Conservation (phyloP, 2,113 vertebrate genomes). For the Phaetusa simplex region DNA sequence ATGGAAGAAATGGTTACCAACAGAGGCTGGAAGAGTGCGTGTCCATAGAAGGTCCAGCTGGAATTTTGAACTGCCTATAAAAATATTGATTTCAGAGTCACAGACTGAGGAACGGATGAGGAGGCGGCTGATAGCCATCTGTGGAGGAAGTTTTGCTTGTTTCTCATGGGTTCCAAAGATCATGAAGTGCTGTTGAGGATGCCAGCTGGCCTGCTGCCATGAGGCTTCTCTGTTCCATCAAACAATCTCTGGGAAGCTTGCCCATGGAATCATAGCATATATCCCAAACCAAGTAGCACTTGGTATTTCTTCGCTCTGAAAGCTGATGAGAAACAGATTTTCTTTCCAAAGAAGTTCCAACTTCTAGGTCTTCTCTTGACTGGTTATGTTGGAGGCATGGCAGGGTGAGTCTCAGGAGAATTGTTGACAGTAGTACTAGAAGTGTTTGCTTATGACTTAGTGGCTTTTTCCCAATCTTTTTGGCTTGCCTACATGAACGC, state of each 20-base stretch:
- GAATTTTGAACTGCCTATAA: neutral
- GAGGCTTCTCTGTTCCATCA: neutral
- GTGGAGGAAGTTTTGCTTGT: conserved; percentile 49
- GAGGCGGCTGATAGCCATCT: conserved; percentile 44
- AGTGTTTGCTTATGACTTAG: neutral
- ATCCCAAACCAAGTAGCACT: neutral
- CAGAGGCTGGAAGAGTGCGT: neutral
- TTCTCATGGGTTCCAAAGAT: conserved; percentile 15
- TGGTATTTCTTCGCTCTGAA: neutral
- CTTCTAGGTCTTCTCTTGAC: neutral
- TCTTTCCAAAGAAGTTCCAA: neutral
- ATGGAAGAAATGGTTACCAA: neutral
- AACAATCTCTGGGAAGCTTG: conserved; percentile 14
- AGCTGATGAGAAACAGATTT: neutral
- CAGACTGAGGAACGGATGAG: conserved; percentile 5
- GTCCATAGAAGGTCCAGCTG: neutral
- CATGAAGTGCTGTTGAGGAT: neutral
- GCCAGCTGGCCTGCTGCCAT: conserved; percentile 48
- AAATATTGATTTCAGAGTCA: conserved; percentile 38
- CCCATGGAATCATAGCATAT: neutral
- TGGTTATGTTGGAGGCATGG: neutral
- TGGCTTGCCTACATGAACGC: neutral
- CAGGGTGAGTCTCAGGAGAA: neutral
- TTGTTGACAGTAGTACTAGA: neutral
- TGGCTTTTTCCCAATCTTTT: neutral